phyloP scores from a whole-genome alignment of 2,113 vertebrate species.

The Ailuropoda melanoleuca region DNA sequence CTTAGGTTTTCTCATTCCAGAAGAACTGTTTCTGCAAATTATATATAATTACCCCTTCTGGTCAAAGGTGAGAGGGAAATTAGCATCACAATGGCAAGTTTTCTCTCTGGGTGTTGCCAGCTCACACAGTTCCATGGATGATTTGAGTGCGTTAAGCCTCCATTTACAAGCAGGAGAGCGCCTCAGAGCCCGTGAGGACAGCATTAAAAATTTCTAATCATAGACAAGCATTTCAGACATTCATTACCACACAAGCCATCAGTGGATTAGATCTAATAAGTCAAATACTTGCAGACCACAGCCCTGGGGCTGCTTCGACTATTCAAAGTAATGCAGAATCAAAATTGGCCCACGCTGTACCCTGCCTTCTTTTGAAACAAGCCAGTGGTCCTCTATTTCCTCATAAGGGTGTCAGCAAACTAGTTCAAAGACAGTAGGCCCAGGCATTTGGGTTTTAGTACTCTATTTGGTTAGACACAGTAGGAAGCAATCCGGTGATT shows the following conservation, averaged over 20 bases:
- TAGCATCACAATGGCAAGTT: not conserved
- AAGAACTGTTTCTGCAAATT: constrained; percentile 37
- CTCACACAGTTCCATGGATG: not conserved
- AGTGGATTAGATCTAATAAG: constrained; percentile 53
- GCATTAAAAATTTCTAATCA: constrained; percentile 55
- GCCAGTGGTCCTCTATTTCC: not conserved
- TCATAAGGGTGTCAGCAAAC: not conserved
- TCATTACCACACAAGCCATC: constrained; percentile 53
- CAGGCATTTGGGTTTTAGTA: not conserved
- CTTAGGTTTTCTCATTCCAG: not conserved
- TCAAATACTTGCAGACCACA: constrained; percentile 33
- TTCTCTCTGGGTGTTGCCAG: not conserved
- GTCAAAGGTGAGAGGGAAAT: constrained; percentile 25
- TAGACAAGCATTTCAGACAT: constrained; percentile 58
- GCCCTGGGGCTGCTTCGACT: not conserved
- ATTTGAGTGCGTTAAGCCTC: constrained; percentile 30
- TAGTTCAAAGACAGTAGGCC: not conserved
- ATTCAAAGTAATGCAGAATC: not conserved
- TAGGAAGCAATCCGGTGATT: not conserved
- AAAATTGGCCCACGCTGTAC: not conserved
- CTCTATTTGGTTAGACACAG: not conserved
- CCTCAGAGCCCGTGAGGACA: constrained; percentile 41
- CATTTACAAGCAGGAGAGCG: constrained; percentile 27
- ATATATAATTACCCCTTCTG: not conserved
- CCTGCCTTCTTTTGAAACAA: constrained; percentile 29